Evolutionary conservation across 2,797 vertebrate species (phyloP).

Genomic region (Bothrops alternatus): DNA sequence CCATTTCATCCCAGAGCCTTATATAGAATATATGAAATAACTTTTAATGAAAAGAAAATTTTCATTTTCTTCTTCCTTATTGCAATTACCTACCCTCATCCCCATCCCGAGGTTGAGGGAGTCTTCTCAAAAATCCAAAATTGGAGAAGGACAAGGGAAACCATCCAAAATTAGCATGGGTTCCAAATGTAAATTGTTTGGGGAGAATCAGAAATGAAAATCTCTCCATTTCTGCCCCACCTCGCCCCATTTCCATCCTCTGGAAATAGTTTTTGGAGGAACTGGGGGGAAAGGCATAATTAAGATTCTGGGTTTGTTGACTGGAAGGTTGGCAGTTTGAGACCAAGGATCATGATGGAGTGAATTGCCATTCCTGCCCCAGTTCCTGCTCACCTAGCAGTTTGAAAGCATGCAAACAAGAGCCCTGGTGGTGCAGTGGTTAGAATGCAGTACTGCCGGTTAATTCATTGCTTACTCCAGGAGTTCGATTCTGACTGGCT

Average conservation of each 20-base stretch:
- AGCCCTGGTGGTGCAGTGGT: neutral
- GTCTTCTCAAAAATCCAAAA: neutral
- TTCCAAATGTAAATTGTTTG: no score
- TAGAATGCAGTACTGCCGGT: neutral
- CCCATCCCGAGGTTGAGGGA: neutral
- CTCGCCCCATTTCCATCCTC: neutral
- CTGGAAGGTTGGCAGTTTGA: neutral
- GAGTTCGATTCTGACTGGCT: no score
- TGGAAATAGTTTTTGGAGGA: neutral
- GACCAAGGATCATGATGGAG: neutral
- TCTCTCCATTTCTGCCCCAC: neutral
- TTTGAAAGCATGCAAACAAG: neutral
- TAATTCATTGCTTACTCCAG: neutral
- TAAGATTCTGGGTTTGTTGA: neutral
- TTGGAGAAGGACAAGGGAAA: neutral
- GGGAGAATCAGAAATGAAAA: neutral
- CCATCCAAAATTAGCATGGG: neutral
- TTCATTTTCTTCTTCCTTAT: neutral
- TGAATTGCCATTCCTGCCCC: neutral
- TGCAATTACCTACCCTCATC: no score
- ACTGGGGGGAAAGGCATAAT: neutral
- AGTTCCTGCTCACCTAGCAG: neutral
- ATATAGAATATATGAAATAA: neutral
- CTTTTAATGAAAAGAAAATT: neutral
- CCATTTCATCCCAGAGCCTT: neutral